Percentiles rank a stretch among this genome's conserved stretches.
phyloP scores from a whole-genome alignment of 2,797 vertebrate species.

The Echiichthys vipera region DNA sequence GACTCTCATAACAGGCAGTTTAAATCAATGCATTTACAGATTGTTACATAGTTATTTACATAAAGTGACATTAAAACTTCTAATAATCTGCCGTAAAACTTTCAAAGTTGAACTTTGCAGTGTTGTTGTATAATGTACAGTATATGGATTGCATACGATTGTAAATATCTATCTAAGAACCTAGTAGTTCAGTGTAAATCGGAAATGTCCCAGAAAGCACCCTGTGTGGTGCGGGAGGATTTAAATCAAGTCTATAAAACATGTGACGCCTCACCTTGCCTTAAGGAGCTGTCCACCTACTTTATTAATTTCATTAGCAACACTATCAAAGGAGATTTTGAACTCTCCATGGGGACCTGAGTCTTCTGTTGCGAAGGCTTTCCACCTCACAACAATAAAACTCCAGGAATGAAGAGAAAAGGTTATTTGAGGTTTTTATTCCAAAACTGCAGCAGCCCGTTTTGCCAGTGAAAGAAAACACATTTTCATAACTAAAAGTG shows the following conservation, averaged over 20 bases:
- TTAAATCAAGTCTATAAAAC: constrained; percentile 27
- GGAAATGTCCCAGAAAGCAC: neutral
- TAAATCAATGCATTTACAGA: neutral
- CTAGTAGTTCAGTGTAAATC: neutral
- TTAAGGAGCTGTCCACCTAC: constrained; percentile 22
- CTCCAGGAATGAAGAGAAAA: neutral
- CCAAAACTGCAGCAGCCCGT: neutral
- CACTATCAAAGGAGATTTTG: constrained; percentile 16
- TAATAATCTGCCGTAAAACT: neutral
- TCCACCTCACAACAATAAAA: neutral
- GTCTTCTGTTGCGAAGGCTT: constrained; percentile 1
- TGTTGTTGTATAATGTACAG: neutral
- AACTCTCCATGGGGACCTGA: neutral
- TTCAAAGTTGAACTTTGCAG: neutral
- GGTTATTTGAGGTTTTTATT: neutral
- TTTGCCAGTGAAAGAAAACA: neutral
- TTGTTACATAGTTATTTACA: neutral
- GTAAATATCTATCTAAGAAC: neutral
- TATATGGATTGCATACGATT: neutral
- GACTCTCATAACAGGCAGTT: neutral
- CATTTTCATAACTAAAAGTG: neutral
- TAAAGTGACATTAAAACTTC: neutral
- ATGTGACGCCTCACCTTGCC: constrained; percentile 2
- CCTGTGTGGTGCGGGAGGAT: neutral
- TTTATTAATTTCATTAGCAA: constrained; percentile 26